Percentiles rank a stretch among this genome's conserved stretches.
Evolutionary conservation across 2,797 vertebrate genomes (phyloP).

Genomic region (Odontamblyopus rebecca): DNA sequence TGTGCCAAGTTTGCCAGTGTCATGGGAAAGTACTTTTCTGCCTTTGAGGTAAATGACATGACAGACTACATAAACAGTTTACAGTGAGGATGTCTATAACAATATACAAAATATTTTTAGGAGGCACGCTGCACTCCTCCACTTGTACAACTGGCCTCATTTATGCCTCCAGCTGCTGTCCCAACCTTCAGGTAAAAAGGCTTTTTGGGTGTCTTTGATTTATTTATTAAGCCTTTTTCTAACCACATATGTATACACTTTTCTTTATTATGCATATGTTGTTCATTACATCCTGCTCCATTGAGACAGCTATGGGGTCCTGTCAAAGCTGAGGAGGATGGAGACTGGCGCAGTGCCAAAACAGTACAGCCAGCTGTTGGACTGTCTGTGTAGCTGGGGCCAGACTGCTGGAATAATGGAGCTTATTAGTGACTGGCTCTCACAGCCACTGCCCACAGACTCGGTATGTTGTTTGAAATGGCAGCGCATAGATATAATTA

Average conservation of each 20-base stretch:
- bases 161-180: conserved; percentile 83
- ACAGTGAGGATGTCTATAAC: neutral
- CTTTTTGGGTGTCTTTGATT: neutral
- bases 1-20: conserved; percentile 85
- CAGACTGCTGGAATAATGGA: conserved; percentile 82
- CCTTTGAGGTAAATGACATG: conserved; percentile 82
- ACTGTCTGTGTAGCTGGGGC: conserved; percentile 93
- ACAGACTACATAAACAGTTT: neutral
- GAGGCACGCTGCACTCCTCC: conserved; percentile 84
- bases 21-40: conserved; percentile 86
- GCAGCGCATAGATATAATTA: neutral
- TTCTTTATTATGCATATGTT: conserved; percentile 9
- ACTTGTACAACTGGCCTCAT: conserved; percentile 87
- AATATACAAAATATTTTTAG: conserved; percentile 61
- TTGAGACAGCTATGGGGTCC: conserved; percentile 82
- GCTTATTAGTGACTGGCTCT: conserved; percentile 86
- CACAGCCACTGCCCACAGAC: conserved; percentile 58
- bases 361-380: conserved; percentile 82
- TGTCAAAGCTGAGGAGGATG: conserved; percentile 84
- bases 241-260: neutral
- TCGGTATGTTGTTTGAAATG: conserved; percentile 62
- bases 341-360: conserved; percentile 67
- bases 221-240: neutral
- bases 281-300: neutral
- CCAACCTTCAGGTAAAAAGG: conserved; percentile 86